These are phyloP conservation scores for Seira ritae DNA, from an alignment of 2,888 invertebrate genomes.

Conservation along the genomic window DNA sequence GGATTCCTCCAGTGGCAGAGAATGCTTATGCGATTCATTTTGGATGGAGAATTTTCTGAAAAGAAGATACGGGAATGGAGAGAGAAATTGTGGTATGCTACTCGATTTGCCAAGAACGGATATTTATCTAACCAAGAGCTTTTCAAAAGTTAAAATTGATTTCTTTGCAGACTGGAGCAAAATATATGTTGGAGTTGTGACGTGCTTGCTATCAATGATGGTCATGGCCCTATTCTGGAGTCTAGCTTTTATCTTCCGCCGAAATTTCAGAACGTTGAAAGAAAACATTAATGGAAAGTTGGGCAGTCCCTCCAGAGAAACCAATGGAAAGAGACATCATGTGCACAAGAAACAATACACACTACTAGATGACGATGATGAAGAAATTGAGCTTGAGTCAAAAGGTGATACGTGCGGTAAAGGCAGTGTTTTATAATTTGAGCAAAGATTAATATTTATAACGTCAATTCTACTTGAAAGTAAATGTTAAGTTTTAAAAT, in stretches of 20 bases:
- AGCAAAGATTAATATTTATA: conserved; percentile 62
- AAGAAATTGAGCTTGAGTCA: conserved; percentile 76
- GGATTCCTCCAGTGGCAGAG: conserved; percentile 82
- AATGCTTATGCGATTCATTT: conserved; percentile 94
- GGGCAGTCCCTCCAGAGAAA: conserved; percentile 55
- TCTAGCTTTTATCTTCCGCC: conserved; percentile 80
- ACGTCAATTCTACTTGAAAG: conserved; percentile 73
- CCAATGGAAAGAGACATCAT: conserved; percentile 63
- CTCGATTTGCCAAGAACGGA: background rate
- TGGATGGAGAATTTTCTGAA: conserved; percentile 94
- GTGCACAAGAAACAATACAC: conserved; percentile 79
- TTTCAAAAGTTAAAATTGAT: conserved; percentile 10
- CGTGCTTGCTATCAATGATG: conserved; percentile 79
- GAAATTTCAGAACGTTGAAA: conserved; percentile 60
- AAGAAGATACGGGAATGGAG: conserved; percentile 81
- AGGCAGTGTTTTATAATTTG: conserved; percentile 39
- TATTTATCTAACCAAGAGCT: background rate
- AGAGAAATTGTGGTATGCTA: conserved; percentile 86
- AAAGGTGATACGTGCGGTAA: conserved; percentile 77
- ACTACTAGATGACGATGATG: conserved; percentile 82
- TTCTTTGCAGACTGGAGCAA: conserved; percentile 89
- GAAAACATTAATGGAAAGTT: conserved; percentile 73
- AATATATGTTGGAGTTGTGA: conserved; percentile 90
- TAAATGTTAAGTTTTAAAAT: conserved; percentile 60
- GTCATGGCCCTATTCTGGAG: conserved; percentile 82